Base-by-base conservation (phyloP, 2,113 vertebrate species). In the Macrotus californicus region DNA sequence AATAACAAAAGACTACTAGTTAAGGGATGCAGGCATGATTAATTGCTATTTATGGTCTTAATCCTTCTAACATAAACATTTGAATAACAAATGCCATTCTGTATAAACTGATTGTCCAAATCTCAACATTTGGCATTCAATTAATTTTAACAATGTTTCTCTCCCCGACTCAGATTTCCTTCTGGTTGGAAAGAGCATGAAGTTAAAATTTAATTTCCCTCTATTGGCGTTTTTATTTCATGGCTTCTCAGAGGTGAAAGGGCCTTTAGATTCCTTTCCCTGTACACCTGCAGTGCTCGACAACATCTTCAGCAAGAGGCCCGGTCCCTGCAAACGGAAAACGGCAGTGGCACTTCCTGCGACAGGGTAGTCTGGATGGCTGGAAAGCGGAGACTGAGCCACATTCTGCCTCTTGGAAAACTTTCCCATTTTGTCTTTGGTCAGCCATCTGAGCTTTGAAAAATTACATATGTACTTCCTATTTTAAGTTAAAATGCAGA, bases 11-110 rank as follows among this genome's bases (percentile, higher is more conserved):
- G 64, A 89, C 43, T 69, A 26, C 67, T 48, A 43, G 36, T 88
- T 91, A 94, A 91, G 36, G 31, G 82, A 88, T 31, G 8, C 41
- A 75, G 36, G 11, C 54, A 80, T 91, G 82, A 66, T 43, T 90
- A 89, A 81, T 19, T 94, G 72, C 41, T 87, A 48, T 82, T 92
- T 89, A 64, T n/a, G 43, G 54, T 92, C 29, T 52, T 75, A 24
- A 64, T 89, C 69, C 39, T 26, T 90, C 73, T 59, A 69, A 94
- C 34, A 90, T 75, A 95, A 96, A 95, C 64, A 94, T 91, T 80
- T 95, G 77, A 70, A 77, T 54, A 90, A 67, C 41, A 83, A 89
- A 96, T 89, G 82, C 54, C 87, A 69, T 11, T 13, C 15, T 92
- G 2, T 75, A 43, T 86, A 94, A 95, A 92, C 61, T 50, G 56